phyloP scores from a whole-genome alignment of 2,888 invertebrate species.

The Drosophila ezoana region DNA sequence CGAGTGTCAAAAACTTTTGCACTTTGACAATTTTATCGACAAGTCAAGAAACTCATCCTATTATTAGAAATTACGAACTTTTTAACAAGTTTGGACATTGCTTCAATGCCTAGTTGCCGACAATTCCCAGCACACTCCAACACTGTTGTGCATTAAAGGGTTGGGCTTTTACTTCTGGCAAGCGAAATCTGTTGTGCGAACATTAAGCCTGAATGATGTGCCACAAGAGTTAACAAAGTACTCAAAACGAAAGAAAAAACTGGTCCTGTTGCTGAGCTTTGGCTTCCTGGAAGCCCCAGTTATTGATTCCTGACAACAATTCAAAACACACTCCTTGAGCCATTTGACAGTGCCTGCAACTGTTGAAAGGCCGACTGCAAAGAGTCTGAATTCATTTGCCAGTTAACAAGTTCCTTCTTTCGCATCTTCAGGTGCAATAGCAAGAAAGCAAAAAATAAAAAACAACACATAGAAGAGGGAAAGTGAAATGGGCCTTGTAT shows the following conservation, averaged over 20 bases:
- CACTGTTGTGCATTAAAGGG: too few species aligned
- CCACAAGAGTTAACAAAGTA: not conserved
- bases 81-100: constrained; percentile 45
- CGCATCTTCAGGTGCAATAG: too few species aligned
- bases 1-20: constrained; percentile 32
- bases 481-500: not conserved
- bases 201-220: not conserved
- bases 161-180: not conserved
- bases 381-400: constrained; percentile 26
- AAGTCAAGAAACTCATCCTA: constrained; percentile 21
- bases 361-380: not conserved
- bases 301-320: constrained; percentile 14
- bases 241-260: constrained; percentile 3
- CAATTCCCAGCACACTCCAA: not conserved
- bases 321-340: constrained; percentile 4
- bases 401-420: constrained; percentile 1
- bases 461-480: not conserved
- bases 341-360: not conserved
- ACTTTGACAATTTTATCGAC: constrained; percentile 43
- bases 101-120: not conserved
- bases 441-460: not conserved
- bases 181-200: not conserved
- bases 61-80: constrained; percentile 65
- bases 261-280: too few species aligned
- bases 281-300: too few species aligned